phyloP scores from a whole-genome alignment of 2,113 vertebrate genomes.

The Catagonus wagneri region DNA sequence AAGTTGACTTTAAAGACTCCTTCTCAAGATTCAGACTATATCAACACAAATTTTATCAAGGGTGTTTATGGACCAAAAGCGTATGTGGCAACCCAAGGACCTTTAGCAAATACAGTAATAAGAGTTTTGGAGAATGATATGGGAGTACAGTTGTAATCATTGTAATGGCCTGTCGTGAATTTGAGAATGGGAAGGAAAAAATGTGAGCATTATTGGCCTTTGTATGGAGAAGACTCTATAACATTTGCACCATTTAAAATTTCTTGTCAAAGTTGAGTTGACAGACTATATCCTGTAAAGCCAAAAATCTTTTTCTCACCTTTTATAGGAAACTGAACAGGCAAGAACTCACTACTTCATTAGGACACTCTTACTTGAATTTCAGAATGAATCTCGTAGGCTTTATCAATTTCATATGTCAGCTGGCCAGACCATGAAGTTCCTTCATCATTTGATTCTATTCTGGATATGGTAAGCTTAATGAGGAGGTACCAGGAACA shows the following conservation, averaged over 20 bases:
- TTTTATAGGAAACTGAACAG: constrained; percentile 94
- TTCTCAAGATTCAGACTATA: constrained; percentile 97
- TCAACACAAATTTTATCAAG: constrained; percentile 99
- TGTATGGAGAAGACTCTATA: too few relatives aligned
- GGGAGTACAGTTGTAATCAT: constrained; percentile 98
- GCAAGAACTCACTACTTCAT: constrained; percentile 96
- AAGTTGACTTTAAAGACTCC: constrained; percentile 96
- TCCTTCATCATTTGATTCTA: constrained; percentile 98
- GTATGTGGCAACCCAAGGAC: constrained; percentile 98
- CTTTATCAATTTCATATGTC: constrained; percentile 97
- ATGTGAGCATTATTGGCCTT: too few relatives aligned
- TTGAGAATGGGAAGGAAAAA: constrained; percentile 99
- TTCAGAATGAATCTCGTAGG: constrained; percentile 95
- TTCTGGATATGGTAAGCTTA: constrained; percentile 98
- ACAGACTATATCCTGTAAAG: too few relatives aligned
- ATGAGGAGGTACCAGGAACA: constrained; percentile 98
- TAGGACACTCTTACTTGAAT: constrained; percentile 93
- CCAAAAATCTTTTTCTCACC: too few relatives aligned
- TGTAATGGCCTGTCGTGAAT: constrained; percentile 99
- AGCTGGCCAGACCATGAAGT: constrained; percentile 99
- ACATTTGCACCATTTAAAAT: too few relatives aligned
- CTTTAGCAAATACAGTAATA: constrained; percentile 96
- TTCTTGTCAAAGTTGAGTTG: too few relatives aligned
- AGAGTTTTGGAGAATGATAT: constrained; percentile 99
- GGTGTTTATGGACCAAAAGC: constrained; percentile 96